A percentile compares a stretch with the other conserved stretches of the same genome.
phyloP scores from a whole-genome alignment of 2,797 vertebrate species.

The Chelonia mydas region DNA sequence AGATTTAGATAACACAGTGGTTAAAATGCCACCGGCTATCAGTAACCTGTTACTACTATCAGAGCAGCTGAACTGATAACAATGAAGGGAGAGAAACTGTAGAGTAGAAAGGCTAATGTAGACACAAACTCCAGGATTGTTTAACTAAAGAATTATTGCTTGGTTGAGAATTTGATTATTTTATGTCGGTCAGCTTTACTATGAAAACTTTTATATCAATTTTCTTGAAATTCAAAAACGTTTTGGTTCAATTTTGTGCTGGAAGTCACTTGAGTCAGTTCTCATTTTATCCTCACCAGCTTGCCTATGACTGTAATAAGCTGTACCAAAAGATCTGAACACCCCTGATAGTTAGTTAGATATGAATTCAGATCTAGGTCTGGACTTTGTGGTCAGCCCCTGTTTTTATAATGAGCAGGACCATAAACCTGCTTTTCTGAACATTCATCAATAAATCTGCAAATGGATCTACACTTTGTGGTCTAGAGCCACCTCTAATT shows the following conservation, averaged over 20 bases:
- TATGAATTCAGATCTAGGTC: constrained; percentile 58
- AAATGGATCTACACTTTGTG: background rate
- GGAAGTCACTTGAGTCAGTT: constrained; percentile 35
- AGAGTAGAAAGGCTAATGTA: constrained; percentile 46
- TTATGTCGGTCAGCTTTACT: constrained; percentile 53
- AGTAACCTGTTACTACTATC: constrained; percentile 19
- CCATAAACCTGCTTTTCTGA: constrained; percentile 43
- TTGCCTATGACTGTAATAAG: constrained; percentile 59
- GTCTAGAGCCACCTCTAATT: constrained; percentile 56
- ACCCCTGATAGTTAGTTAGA: constrained; percentile 51
- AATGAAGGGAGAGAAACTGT: constrained; percentile 45
- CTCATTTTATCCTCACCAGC: constrained; percentile 63
- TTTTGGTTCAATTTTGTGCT: constrained; percentile 63
- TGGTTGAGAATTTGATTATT: constrained; percentile 17
- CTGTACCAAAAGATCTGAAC: constrained; percentile 44
- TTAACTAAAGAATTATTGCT: constrained; percentile 5
- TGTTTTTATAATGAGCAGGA: constrained; percentile 35
- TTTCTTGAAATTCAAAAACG: constrained; percentile 68
- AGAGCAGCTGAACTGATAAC: constrained; percentile 3
- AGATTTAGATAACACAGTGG: constrained; percentile 41
- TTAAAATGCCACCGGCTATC: constrained; percentile 30
- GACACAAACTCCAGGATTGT: constrained; percentile 56
- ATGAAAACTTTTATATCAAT: constrained; percentile 70
- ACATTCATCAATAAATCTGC: constrained; percentile 52
- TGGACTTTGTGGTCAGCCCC: background rate